Evolutionary conservation across 2,113 vertebrate genomes (phyloP), one percentile per base, ranked within the genome.

Genomic region (Chamaetylas fuelleborni): DNA sequence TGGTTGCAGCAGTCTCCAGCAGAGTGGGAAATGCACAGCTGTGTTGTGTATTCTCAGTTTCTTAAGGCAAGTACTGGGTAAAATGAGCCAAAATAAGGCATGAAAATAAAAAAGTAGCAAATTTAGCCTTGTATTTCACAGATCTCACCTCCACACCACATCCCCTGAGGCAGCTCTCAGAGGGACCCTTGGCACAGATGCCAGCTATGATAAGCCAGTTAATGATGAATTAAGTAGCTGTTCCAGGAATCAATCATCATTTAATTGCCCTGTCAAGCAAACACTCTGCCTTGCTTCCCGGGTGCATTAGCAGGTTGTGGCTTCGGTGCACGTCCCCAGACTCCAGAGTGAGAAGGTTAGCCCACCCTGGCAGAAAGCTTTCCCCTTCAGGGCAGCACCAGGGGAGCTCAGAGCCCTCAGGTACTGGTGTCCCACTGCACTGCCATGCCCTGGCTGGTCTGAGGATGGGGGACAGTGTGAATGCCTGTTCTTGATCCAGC

Each of bases 221-320:
- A 96, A 97, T 90, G 84, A 93, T 42, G 66, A 96, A 95, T 94
- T 95, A 97, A 95, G 78, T 79, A 92, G 86, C 81, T 93, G 93
- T 91, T 92, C 91, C 88, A 85, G 60, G 77, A 95, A 95, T 97
- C 93, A 94, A 93, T 96, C 92, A 95, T 84, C 56, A 42, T 66
- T 82, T 95, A 96, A 95, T 97, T 90, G 88, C 67, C 28, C 47
- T 93, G 93, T 93, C 96, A 86, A 60, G 78, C 87, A 95, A 97
- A 96, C 78, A 86, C 92, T 91, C 80, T 69, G 81, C 80, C 57
- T 79, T 56, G 58, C 56, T 95, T 95, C 58, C 73, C 1, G 0
- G 34, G 72, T 70, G 96, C 74, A 71, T 90, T 92, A 93, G 57
- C 61, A 77, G 60, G 64, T 86, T 92, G 64, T 1, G 7, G 60